A percentile compares a stretch with the other conserved stretches of the same genome.
Conservation (phyloP, 1,140 invertebrate genomes). For the Ceratina calcarata region DNA sequence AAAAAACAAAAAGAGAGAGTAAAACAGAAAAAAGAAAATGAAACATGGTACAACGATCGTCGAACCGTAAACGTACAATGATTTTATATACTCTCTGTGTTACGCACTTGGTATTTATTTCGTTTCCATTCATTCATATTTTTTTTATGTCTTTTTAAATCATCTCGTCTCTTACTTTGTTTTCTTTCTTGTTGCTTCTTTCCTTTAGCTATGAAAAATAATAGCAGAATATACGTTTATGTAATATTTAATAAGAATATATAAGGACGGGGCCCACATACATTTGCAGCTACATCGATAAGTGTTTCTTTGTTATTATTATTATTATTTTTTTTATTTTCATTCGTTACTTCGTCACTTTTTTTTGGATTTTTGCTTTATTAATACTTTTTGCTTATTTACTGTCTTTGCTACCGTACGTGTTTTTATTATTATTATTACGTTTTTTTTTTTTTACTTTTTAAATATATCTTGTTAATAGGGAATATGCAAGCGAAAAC, state of each 20-base stretch:
- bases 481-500: slow-evolving; percentile 62
- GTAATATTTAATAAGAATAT: slow-evolving; percentile 79
- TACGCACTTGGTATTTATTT: slow-evolving; percentile 45
- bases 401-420: slow-evolving; percentile 64
- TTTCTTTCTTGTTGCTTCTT: slow-evolving; percentile 38
- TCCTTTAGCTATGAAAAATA: slow-evolving; percentile 76
- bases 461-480: slow-evolving; percentile 64
- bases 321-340: slow-evolving; percentile 5
- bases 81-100: slow-evolving; percentile 33
- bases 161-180: slow-evolving; percentile 28
- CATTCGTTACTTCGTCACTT: slow-evolving; percentile 57
- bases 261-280: slow-evolving; percentile 74
- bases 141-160: slow-evolving; percentile 20
- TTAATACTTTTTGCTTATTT: slow-evolving; percentile 61
- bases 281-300: slow-evolving; percentile 73
- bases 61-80: slow-evolving; percentile 50
- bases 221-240: slow-evolving; percentile 77
- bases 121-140: too few species aligned
- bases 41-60: slow-evolving; percentile 60
- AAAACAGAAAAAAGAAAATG: slow-evolving; percentile 54
- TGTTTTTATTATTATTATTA: too few species aligned
- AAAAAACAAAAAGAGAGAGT: slow-evolving; percentile 53
- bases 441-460: slow-evolving; percentile 53
- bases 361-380: slow-evolving; percentile 62
- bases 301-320: slow-evolving; percentile 37